Evolutionary conservation across 1,140 invertebrate species (phyloP).

Genomic region (Brachionus calyciflorus): DNA sequence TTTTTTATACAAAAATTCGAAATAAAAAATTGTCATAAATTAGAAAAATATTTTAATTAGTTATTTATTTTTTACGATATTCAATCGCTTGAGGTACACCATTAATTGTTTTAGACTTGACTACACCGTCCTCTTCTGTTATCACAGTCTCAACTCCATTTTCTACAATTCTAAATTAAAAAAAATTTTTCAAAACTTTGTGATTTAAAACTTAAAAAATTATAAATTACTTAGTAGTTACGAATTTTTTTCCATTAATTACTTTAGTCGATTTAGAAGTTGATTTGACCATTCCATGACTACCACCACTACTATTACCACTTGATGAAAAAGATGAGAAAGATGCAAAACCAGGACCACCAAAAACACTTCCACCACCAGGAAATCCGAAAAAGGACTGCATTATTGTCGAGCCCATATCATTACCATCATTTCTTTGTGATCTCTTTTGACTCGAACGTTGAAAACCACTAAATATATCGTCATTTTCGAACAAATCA

Average conservation of each 20-base stretch:
- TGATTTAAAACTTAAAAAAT: background rate
- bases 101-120: slow-evolving; percentile 37
- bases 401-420: background rate
- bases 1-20: too few species aligned
- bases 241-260: slow-evolving; percentile 34
- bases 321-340: background rate
- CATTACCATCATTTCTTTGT: background rate
- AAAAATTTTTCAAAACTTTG: background rate
- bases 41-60: too few species aligned
- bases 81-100: slow-evolving; percentile 36
- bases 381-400: slow-evolving; percentile 27
- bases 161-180: slow-evolving; percentile 1
- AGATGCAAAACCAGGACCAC: background rate
- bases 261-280: slow-evolving; percentile 40
- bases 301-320: background rate
- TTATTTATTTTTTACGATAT: slow-evolving; percentile 1
- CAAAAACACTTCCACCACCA: background rate
- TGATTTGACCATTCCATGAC: slow-evolving; percentile 26
- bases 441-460: background rate
- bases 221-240: slow-evolving; percentile 17
- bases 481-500: slow-evolving; percentile 21
- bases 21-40: too few species aligned
- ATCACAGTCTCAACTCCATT: slow-evolving; percentile 21
- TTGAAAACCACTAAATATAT: background rate
- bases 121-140: slow-evolving; percentile 31